A percentile compares a stretch with the other conserved stretches of the same genome.
Conservation (phyloP, 1,140 invertebrate species). For the Holcopasites calliopsidis region DNA sequence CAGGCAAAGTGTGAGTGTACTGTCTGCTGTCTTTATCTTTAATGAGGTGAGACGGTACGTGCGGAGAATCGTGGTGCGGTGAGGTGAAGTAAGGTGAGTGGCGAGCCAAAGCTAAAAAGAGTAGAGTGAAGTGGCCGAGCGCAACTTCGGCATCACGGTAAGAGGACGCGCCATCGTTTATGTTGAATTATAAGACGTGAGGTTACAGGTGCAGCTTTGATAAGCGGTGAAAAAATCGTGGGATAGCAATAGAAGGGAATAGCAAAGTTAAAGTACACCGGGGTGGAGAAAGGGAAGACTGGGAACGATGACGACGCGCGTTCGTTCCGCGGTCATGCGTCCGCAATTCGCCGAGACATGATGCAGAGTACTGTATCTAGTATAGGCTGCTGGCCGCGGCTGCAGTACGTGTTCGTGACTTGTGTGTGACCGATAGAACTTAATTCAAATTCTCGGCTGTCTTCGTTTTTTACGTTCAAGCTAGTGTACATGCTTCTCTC, state of each 20-base stretch:
- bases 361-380: conserved; percentile 50
- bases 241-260: neutral
- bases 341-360: conserved; percentile 56
- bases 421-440: conserved; percentile 59
- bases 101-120: conserved; percentile 26
- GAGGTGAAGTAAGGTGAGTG: conserved; percentile 26
- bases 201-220: neutral
- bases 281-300: conserved; percentile 29
- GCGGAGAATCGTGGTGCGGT: conserved; percentile 26
- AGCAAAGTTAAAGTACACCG: neutral
- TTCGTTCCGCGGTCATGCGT: conserved; percentile 54
- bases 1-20: neutral
- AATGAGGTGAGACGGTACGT: conserved; percentile 15
- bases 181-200: neutral
- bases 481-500: neutral
- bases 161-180: conserved; percentile 35
- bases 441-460: conserved; percentile 12
- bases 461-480: neutral
- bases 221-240: neutral
- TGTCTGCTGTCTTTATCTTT: neutral
- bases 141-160: conserved; percentile 18
- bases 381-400: conserved; percentile 42
- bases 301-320: conserved; percentile 58
- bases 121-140: conserved; percentile 62
- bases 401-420: conserved; percentile 48